phyloP scores from a whole-genome alignment of 2,888 invertebrate species.

The Cryptus armator region DNA sequence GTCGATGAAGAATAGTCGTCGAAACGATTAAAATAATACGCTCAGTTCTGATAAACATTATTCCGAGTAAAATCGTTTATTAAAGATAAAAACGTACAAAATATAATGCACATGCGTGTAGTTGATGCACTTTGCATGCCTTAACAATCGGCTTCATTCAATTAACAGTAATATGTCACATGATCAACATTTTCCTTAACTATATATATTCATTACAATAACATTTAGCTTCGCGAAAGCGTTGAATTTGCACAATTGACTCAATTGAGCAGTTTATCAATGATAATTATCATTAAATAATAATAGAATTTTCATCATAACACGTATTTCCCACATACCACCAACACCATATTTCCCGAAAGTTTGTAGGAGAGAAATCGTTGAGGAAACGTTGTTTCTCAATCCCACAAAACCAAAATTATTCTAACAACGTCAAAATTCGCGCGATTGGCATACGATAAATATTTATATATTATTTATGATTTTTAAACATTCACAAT shows the following conservation, averaged over 20 bases:
- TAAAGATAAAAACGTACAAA: neutral
- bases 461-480: slow-evolving; percentile 35
- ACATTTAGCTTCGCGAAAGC: neutral
- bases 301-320: slow-evolving; percentile 12
- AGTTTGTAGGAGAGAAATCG: slow-evolving; percentile 58
- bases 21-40: too few species aligned
- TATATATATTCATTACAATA: slow-evolving; percentile 11
- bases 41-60: too few species aligned
- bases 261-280: neutral
- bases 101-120: too few species aligned
- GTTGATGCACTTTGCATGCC: neutral
- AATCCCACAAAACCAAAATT: slow-evolving; percentile 39
- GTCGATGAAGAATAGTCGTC: too few species aligned
- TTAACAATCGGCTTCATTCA: slow-evolving; percentile 7
- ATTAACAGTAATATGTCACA: slow-evolving; percentile 59
- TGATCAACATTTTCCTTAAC: slow-evolving; percentile 37
- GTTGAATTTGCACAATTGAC: neutral
- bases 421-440: slow-evolving; percentile 16
- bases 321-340: slow-evolving; percentile 36
- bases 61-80: too few species aligned
- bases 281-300: neutral
- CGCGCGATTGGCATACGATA: slow-evolving; percentile 29
- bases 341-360: slow-evolving; percentile 52
- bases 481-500: neutral
- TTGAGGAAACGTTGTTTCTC: slow-evolving; percentile 43